Evolutionary conservation across 2,888 invertebrate species (phyloP).

Genomic region (Podabrus alpinus): DNA sequence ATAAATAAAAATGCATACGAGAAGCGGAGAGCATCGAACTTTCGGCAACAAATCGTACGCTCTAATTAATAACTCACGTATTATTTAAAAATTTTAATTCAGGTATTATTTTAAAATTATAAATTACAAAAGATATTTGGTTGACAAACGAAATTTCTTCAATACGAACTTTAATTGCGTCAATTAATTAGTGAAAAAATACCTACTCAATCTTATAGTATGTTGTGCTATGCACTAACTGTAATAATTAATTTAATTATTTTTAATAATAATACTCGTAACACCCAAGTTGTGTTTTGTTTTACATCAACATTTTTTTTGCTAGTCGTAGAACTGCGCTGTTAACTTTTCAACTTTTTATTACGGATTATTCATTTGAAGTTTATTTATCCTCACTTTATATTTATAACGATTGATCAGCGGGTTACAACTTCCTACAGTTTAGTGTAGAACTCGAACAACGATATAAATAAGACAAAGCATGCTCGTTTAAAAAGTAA

Average conservation of each 20-base stretch:
- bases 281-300: not conserved
- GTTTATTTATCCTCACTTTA: no score
- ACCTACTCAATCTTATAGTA: not conserved
- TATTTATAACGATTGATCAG: no score
- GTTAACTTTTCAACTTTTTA: no score
- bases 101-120: not conserved
- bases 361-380: no score
- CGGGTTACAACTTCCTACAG: no score
- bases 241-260: not conserved
- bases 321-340: no score
- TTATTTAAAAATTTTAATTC: not conserved
- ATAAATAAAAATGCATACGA: slow-evolving; percentile 1
- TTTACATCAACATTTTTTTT: no score
- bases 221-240: no score
- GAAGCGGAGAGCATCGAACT: slow-evolving; percentile 20
- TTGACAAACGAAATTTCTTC: not conserved
- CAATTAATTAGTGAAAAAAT: not conserved
- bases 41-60: slow-evolving; percentile 3
- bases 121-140: not conserved
- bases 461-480: no score
- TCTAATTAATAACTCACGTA: not conserved
- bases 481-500: no score
- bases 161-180: not conserved
- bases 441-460: no score
- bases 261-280: not conserved